A percentile compares a stretch with the other conserved stretches of the same genome.
phyloP scores from a whole-genome alignment of 2,888 invertebrate genomes.

The Petrophora chlorosata region DNA sequence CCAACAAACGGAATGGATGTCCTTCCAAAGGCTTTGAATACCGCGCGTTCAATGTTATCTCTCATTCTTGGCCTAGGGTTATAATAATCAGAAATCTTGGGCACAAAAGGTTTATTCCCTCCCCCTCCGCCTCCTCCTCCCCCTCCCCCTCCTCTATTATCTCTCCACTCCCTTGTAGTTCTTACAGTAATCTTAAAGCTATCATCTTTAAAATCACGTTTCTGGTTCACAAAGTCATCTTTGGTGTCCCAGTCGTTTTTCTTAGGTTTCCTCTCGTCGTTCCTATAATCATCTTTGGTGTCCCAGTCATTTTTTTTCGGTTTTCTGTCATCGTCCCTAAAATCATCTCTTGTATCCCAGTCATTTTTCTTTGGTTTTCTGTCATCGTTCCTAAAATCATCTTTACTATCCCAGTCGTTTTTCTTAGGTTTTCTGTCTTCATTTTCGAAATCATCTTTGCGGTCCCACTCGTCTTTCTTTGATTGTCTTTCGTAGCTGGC shows the following conservation, averaged over 20 bases:
- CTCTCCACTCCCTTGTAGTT: too few species aligned
- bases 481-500: constrained; percentile 1
- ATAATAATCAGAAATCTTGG: constrained; percentile 19
- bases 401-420: neutral
- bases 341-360: neutral
- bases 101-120: constrained; percentile 9
- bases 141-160: constrained; percentile 5
- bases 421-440: too few species aligned
- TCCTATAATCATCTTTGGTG: constrained; percentile 1
- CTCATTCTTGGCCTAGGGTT: constrained; percentile 18
- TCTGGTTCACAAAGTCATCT: too few species aligned
- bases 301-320: constrained; percentile 11
- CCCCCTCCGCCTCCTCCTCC: too few species aligned
- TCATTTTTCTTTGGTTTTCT: neutral
- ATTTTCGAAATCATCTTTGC: constrained; percentile 3
- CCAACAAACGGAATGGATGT: constrained; percentile 44
- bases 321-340: neutral
- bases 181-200: constrained; percentile 1
- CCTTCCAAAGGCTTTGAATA: constrained; percentile 28
- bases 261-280: too few species aligned
- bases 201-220: constrained; percentile 2
- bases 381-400: too few species aligned
- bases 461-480: constrained; percentile 10
- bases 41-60: neutral
- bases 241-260: neutral